Evolutionary conservation across 2,888 invertebrate species (phyloP), one percentile per base, ranked within the genome.

Genomic region (Nemotelus pantherinus): DNA sequence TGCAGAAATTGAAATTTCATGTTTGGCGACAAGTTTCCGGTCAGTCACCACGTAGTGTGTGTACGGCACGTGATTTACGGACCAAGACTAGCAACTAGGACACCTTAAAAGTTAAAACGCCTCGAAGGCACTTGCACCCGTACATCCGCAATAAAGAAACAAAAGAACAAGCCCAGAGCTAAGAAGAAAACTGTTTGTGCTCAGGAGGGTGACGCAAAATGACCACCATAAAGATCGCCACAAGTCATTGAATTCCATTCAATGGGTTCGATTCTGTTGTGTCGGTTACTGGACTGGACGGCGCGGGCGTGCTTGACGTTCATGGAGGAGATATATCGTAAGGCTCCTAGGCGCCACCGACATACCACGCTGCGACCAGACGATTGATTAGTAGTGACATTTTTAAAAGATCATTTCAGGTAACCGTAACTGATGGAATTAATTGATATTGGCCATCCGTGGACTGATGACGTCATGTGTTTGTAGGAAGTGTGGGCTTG

Each of bases 21-120:
- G 83, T 78, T 83, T 82, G 84, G 84, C 84, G 84, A 83, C 84
- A 83, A 80, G 81, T 82, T 82, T 82, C 83, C 82, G 84, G 82
- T 82, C 80, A 79, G 82, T 82, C 80, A 81, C 82, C 82, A 82
- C 60, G 82, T 80, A 74, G 68, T 74, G 58, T 50, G 60, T 60
- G 60, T 60, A 39, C 41, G 7, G 41, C 7, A 43, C 25, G 9
- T 48, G 50, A 68, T 68, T 68, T 68, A 68, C 50, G 25, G 50
- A 5, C 3, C 44, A 9, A 39, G 50, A 50, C 7, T 60, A 44
- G 39, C 67, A 68, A 68, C 48, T 68, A 50, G 67, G 50, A 68
- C 67, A 68, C 67, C 67, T 50, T 68, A 9, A 68, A 50, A 39
- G 67, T 60, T 41, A 60, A 41, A 60, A 41, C n/a, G 7, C 41